Conservation (phyloP, 2,113 vertebrate species). For the Rana temporaria region DNA sequence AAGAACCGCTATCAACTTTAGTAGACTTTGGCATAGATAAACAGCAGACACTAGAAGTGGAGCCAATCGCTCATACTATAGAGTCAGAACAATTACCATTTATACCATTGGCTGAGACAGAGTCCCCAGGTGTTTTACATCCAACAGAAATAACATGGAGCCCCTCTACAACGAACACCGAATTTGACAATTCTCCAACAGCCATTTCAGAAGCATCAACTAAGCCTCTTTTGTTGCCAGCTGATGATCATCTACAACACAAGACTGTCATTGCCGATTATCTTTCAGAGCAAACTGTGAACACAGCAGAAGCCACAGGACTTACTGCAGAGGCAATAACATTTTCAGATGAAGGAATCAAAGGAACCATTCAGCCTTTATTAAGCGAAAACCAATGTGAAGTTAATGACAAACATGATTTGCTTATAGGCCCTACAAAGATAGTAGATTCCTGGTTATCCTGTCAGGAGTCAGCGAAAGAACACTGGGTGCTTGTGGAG, state of each 20-base stretch:
- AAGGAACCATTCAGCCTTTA: background rate
- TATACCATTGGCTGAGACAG: background rate
- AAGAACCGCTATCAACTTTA: background rate
- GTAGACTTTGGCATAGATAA: background rate
- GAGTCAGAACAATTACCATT: background rate
- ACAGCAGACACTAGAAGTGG: background rate
- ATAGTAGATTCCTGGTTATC: background rate
- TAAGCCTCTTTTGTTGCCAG: background rate
- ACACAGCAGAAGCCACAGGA: background rate
- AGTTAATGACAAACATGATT: background rate
- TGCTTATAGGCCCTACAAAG: background rate
- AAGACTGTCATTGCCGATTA: background rate
- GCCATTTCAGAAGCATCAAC: background rate
- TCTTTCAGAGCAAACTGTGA: background rate
- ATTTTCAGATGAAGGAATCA: background rate
- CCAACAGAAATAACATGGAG: background rate
- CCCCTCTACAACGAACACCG: background rate
- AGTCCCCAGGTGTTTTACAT: background rate
- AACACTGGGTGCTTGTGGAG: conserved; percentile 36
- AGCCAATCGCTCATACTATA: background rate
- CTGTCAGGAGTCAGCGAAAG: background rate
- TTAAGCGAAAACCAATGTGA: background rate
- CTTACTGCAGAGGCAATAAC: background rate
- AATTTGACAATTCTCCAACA: background rate
- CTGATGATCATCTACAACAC: background rate